Evolutionary conservation across 2,797 vertebrate genomes (phyloP).

Genomic region (Poeciliopsis gracilis): DNA sequence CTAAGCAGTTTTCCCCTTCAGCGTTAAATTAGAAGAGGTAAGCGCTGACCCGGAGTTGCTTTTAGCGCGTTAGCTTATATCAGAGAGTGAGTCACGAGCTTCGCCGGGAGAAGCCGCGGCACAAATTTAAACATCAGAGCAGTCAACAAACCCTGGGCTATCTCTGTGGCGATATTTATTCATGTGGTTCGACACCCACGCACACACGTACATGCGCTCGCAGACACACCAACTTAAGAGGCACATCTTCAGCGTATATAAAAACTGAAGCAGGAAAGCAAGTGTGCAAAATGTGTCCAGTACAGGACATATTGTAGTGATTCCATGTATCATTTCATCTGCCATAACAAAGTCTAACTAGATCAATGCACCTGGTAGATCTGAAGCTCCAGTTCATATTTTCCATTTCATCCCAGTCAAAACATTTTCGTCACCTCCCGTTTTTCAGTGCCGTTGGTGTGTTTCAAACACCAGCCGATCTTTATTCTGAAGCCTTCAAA

Average conservation of each 20-base stretch:
- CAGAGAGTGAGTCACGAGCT: conserved; percentile 67
- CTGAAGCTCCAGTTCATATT: background rate
- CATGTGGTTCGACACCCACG: conserved; percentile 59
- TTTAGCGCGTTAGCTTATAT: conserved; percentile 60
- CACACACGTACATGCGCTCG: conserved; percentile 23
- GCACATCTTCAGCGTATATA: conserved; percentile 18
- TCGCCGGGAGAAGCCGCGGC: conserved; percentile 46
- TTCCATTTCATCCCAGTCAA: background rate
- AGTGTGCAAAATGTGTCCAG: conserved; percentile 24
- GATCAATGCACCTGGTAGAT: background rate
- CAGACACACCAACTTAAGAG: conserved; percentile 15
- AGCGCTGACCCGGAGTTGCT: conserved; percentile 52
- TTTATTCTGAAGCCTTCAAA: background rate
- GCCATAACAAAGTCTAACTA: background rate
- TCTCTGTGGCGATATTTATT: conserved; percentile 68
- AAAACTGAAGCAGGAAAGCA: conserved; percentile 31
- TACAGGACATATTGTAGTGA: background rate
- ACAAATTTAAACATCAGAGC: conserved; percentile 70
- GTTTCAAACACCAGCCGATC: background rate
- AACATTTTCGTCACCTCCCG: background rate
- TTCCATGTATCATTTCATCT: background rate
- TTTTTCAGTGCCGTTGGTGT: background rate
- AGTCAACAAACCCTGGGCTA: conserved; percentile 71
- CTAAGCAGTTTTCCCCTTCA: conserved; percentile 37
- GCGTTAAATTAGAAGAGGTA: conserved; percentile 58